Evolutionary conservation across 2,797 vertebrate genomes (phyloP).

Genomic region (Botia almorhae): DNA sequence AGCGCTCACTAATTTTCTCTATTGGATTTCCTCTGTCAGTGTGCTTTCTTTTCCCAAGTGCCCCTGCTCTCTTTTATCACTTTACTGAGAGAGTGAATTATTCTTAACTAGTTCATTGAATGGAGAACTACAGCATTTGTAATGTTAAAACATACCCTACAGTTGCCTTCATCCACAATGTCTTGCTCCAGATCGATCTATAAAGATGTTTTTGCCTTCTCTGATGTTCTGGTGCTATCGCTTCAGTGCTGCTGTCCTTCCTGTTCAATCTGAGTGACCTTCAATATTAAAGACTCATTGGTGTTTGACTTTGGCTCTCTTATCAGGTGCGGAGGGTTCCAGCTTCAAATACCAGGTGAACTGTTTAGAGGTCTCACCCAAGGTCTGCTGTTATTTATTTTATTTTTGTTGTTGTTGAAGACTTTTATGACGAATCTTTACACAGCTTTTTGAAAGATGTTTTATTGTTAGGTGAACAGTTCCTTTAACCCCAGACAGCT

Average conservation of each 20-base stretch:
- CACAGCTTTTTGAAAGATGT: background rate
- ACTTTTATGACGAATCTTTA: background rate
- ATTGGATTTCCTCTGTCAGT: slow-evolving; percentile 44
- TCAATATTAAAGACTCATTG: too few species aligned
- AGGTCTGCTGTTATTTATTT: too few species aligned
- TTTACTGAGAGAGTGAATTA: slow-evolving; percentile 26
- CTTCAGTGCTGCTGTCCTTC: slow-evolving; percentile 3
- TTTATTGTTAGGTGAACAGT: background rate
- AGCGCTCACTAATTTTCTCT: slow-evolving; percentile 67
- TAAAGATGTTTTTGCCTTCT: background rate
- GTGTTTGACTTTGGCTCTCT: too few species aligned
- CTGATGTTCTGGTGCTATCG: background rate
- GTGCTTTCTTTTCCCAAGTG: slow-evolving; percentile 31
- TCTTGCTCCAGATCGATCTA: background rate
- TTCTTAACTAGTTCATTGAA: slow-evolving; percentile 18
- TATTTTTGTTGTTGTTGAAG: too few species aligned
- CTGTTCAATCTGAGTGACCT: too few species aligned
- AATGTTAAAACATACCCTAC: slow-evolving; percentile 6
- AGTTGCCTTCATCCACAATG: background rate
- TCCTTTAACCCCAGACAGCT: background rate
- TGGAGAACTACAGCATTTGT: slow-evolving; percentile 8
- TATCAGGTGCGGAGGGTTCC: too few species aligned
- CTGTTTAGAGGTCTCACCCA: too few species aligned
- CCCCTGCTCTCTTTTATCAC: slow-evolving; percentile 24
- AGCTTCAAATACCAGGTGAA: too few species aligned